phyloP scores from a whole-genome alignment of 2,113 vertebrate genomes.

The Cnemophilus loriae region DNA sequence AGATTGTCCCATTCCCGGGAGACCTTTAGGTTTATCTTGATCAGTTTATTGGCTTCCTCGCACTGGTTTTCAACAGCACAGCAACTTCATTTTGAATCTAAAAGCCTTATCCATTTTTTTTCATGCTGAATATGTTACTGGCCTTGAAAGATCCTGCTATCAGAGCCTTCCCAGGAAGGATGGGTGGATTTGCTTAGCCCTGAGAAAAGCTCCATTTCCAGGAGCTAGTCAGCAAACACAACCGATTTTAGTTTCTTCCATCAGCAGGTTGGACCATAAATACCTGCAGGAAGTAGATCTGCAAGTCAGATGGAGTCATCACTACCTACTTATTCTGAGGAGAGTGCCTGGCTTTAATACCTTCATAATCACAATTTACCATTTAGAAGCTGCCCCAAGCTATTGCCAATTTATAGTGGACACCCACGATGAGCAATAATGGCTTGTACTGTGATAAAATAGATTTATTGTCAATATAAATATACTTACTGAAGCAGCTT shows the following conservation, averaged over 20 bases:
- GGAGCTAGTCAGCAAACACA: not conserved
- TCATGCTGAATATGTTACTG: not conserved
- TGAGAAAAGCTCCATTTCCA: constrained; percentile 9
- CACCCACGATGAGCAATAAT: constrained; percentile 57
- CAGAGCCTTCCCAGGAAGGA: not conserved
- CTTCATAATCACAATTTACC: constrained; percentile 64
- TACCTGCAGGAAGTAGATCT: not conserved
- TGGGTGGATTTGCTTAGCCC: not conserved
- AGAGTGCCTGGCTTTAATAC: constrained; percentile 33
- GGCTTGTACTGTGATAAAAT: constrained; percentile 48
- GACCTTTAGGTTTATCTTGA: not conserved
- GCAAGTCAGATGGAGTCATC: not conserved
- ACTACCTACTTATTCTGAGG: not conserved
- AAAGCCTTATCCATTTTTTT: not conserved
- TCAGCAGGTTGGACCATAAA: constrained; percentile 21
- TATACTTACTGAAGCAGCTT: constrained; percentile 55
- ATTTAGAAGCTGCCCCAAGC: constrained; percentile 55
- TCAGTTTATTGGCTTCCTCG: not conserved
- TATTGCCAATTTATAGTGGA: constrained; percentile 56
- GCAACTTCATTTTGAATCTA: not conserved
- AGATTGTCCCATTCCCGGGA: not conserved
- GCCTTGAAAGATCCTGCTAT: not conserved
- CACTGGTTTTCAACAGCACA: not conserved
- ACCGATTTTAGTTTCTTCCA: not conserved
- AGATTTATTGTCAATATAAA: constrained; percentile 52